A percentile compares a stretch with the other conserved stretches of the same genome.
Evolutionary conservation across 2,113 vertebrate genomes (phyloP).

Genomic region (Scopus umbretta): DNA sequence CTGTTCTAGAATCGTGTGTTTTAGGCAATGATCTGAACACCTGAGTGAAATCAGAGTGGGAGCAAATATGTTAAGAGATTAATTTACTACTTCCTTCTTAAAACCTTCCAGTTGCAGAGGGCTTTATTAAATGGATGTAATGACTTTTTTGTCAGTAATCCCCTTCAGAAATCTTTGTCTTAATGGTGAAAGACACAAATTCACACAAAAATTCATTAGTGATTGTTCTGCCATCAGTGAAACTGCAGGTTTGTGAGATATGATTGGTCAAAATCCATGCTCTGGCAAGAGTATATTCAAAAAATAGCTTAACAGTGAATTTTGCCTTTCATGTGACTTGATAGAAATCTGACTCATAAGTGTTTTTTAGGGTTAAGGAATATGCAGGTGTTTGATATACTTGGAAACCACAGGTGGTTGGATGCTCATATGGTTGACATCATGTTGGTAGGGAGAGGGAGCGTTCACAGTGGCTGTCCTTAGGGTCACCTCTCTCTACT

Average conservation of each 20-base stretch:
- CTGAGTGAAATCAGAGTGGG: not conserved
- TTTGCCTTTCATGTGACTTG: not conserved
- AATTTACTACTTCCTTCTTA: not conserved
- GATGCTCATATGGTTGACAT: accelerated
- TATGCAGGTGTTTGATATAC: not conserved
- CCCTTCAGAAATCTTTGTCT: not conserved
- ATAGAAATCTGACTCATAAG: not conserved
- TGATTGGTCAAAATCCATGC: not conserved
- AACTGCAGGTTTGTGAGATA: not conserved
- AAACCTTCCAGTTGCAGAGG: not conserved
- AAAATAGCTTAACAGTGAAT: not conserved
- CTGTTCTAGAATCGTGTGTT: accelerated
- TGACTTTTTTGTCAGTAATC: not conserved
- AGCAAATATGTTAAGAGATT: not conserved
- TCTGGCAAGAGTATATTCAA: not conserved
- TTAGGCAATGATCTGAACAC: not conserved
- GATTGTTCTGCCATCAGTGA: not conserved
- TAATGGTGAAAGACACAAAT: not conserved
- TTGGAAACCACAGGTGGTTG: not conserved
- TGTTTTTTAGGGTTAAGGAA: not conserved
- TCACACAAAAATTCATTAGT: not conserved
- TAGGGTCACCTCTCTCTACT: not conserved
- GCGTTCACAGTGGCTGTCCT: not conserved
- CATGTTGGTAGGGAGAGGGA: not conserved
- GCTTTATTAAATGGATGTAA: not conserved